A percentile compares a stretch with the other conserved stretches of the same genome.
These are phyloP conservation scores for Parnassius glacialis DNA, from an alignment of 2,888 invertebrate species.

Conservation along the genomic window DNA sequence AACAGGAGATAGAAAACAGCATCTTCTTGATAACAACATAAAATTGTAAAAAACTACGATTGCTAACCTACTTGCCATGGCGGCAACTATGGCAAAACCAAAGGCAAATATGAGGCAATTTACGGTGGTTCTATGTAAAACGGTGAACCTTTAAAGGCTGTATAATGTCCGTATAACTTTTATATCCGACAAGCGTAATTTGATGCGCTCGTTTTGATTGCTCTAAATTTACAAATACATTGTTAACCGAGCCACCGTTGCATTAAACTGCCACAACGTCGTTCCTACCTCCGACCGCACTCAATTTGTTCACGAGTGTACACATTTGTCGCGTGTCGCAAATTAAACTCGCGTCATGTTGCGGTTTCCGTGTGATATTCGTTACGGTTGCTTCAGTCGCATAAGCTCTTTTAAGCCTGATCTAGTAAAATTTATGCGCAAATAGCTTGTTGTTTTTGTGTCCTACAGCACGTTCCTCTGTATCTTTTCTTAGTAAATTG, in stretches of 20 bases:
- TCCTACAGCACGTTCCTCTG: too few relatives aligned
- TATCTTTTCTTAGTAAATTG: too few relatives aligned
- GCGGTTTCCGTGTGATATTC: slow-evolving; percentile 12
- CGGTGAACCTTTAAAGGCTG: too few relatives aligned
- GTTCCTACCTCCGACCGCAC: slow-evolving; percentile 17
- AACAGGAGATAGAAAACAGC: too few relatives aligned
- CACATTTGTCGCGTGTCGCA: slow-evolving; percentile 12
- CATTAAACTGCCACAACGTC: slow-evolving; percentile 17
- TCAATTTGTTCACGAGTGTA: slow-evolving; percentile 22
- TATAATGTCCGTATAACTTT: too few relatives aligned
- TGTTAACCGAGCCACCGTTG: slow-evolving; percentile 13
- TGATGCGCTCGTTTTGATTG: background rate
- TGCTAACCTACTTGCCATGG: too few relatives aligned
- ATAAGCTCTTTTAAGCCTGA: background rate
- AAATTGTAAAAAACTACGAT: too few relatives aligned
- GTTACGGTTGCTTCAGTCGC: slow-evolving; percentile 7
- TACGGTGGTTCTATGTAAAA: too few relatives aligned
- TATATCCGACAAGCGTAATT: background rate
- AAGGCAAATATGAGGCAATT: too few relatives aligned
- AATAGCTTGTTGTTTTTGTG: too few relatives aligned
- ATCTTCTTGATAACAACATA: too few relatives aligned
- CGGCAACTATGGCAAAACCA: too few relatives aligned
- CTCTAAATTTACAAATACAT: slow-evolving; percentile 20
- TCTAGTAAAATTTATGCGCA: background rate
- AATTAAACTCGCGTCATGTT: slow-evolving; percentile 19